Evolutionary conservation across 2,797 vertebrate genomes (phyloP).

Genomic region (Pipistrellus kuhlii): DNA sequence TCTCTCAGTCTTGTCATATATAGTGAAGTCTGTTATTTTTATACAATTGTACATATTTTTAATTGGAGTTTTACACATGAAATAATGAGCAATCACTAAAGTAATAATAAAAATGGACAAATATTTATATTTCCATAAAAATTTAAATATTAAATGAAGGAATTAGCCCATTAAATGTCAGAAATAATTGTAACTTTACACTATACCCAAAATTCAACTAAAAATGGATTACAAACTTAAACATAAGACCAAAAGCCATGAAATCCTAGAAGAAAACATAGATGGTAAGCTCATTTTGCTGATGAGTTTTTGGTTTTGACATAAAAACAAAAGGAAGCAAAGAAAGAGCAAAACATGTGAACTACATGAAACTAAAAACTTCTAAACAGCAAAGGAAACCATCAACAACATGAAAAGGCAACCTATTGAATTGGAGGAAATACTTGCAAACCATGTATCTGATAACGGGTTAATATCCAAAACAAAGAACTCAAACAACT

Average conservation of each 20-base stretch:
- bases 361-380: neutral
- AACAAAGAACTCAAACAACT: neutral
- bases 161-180: neutral
- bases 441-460: neutral
- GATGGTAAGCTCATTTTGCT: neutral
- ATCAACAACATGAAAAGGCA: neutral
- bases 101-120: neutral
- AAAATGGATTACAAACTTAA: neutral
- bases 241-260: neutral
- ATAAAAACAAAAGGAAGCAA: neutral
- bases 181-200: neutral
- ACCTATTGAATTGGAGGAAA: neutral
- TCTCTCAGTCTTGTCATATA: neutral
- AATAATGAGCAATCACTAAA: neutral
- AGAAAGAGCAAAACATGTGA: neutral
- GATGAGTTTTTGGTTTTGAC: neutral
- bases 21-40: neutral
- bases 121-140: conserved; percentile 10
- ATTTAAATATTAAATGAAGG: neutral
- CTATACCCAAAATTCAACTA: neutral
- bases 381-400: neutral
- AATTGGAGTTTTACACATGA: neutral
- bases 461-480: neutral
- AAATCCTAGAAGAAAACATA: neutral
- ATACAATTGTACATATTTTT: neutral